These are phyloP conservation scores for Phortica magna DNA, from an alignment of 2,888 invertebrate species.

Conservation along the genomic window DNA sequence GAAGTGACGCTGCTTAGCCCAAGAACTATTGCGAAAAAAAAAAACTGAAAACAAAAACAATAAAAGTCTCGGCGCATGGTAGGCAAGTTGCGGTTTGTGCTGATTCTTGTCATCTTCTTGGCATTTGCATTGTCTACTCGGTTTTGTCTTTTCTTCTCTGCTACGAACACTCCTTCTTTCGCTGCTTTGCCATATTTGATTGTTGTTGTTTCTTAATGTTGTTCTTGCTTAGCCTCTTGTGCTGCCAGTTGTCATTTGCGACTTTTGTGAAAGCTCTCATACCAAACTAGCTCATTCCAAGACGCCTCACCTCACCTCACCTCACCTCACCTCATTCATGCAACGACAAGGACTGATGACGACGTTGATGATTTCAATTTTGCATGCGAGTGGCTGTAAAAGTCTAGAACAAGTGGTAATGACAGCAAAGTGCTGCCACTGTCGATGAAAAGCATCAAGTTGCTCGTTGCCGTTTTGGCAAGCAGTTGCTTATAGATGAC, in stretches of 20 bases:
- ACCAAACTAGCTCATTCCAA: background rate
- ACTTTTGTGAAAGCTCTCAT: slow-evolving; percentile 34
- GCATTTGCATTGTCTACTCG: background rate
- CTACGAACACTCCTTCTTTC: background rate
- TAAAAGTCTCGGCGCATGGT: background rate
- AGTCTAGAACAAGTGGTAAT: slow-evolving; percentile 48
- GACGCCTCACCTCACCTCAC: background rate
- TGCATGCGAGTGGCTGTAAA: slow-evolving; percentile 52
- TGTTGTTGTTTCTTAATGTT: slow-evolving; percentile 11
- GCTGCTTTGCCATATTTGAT: background rate
- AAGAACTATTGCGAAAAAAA: background rate
- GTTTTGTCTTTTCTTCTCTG: background rate
- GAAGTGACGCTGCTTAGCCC: background rate
- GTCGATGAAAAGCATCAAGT: slow-evolving; percentile 5
- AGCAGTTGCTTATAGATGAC: background rate
- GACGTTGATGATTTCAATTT: slow-evolving; percentile 56
- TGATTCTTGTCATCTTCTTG: background rate
- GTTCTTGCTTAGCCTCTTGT: slow-evolving; percentile 3
- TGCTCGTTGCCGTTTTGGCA: background rate
- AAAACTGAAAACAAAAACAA: background rate
- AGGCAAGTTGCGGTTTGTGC: background rate
- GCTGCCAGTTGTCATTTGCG: slow-evolving; percentile 45
- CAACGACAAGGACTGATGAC: slow-evolving; percentile 48
- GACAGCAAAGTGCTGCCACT: slow-evolving; percentile 51
- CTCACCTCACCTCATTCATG: too few relatives aligned